Base-by-base conservation (phyloP, 2,888 invertebrate genomes). In the Tachystola acroxantha region DNA sequence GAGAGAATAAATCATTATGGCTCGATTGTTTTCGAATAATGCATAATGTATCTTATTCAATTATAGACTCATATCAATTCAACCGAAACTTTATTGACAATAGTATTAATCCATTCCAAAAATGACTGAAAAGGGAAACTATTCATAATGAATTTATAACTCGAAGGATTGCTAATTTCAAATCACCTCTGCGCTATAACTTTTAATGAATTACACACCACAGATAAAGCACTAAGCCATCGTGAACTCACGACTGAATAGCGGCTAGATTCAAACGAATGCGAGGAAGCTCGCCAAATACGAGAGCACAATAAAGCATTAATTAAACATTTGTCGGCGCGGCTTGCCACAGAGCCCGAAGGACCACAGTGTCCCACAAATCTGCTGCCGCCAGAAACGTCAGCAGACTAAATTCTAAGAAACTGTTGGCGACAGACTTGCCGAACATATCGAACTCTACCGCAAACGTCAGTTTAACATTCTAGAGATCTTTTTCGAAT, bases 271-370 rank as follows among this genome's bases (percentile, higher is more conserved):
- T 34, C 29, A 29, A 36, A 33, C 35, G 29, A 20, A 10, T 32
- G 34, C 16, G 32, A 40, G 42, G 42, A 40, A 43, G 40, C 39
- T 38, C 30, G 36, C 48, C 44, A 44, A 48, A 46, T 44, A 43
- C 40, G 44, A 19, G 33, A 33, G 34, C 39, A 50, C 52, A 50
- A 50, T 52, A 50, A 44, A 48, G 46, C 52, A 47, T 52, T 52
- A 52, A 52, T 52, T 52, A 52, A 49, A 52, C 48, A 50, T 52
- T 50, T 50, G 48, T 50, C 48, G 42, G 45, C 33, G 36, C 36
- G 33, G 34, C 32, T 39, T 13, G 20, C 25, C 36, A 19, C 39
- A 36, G 29, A 29, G 25, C 20, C 10, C n/a, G 7, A 28, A 24
- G 16, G 16, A 16, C 16, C 16, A 16, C 16, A 39, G 24, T 34